Evolutionary conservation across 2,797 vertebrate genomes (phyloP).

Genomic region (Mormyrops boulengeri): DNA sequence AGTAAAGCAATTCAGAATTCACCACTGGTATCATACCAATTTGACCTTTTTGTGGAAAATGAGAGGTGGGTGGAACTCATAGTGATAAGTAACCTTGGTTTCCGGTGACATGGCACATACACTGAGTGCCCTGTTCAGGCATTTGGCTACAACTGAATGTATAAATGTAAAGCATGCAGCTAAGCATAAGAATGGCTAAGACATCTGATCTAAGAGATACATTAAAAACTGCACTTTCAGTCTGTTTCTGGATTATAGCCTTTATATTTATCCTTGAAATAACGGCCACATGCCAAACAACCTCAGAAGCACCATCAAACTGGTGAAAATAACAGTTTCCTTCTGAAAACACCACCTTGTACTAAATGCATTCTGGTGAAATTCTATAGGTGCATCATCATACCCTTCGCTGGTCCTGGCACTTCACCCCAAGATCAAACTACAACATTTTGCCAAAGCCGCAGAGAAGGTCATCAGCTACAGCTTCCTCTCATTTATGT

Average conservation of each 20-base stretch:
- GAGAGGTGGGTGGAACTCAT: not conserved
- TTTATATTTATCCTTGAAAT: not conserved
- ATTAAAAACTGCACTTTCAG: not conserved
- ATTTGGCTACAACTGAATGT: not conserved
- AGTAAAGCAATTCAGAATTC: not conserved
- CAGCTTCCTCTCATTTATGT: not conserved
- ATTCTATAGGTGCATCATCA: not conserved
- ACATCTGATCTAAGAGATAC: not conserved
- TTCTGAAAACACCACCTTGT: not conserved
- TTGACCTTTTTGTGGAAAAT: not conserved
- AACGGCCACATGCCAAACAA: not conserved
- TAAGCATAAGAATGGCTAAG: not conserved
- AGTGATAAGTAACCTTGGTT: not conserved
- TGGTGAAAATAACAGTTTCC: too few species aligned
- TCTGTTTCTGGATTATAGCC: not conserved
- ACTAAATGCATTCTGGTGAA: not conserved
- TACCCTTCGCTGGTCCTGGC: not conserved
- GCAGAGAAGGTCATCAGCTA: not conserved
- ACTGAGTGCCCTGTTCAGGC: not conserved
- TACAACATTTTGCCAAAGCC: not conserved
- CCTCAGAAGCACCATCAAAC: not conserved
- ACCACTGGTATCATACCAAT: not conserved
- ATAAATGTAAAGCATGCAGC: not conserved
- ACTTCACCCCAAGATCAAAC: not conserved
- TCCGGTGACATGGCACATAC: not conserved